phyloP scores from a whole-genome alignment of 2,797 vertebrate genomes.

The Argyrosomus regius region DNA sequence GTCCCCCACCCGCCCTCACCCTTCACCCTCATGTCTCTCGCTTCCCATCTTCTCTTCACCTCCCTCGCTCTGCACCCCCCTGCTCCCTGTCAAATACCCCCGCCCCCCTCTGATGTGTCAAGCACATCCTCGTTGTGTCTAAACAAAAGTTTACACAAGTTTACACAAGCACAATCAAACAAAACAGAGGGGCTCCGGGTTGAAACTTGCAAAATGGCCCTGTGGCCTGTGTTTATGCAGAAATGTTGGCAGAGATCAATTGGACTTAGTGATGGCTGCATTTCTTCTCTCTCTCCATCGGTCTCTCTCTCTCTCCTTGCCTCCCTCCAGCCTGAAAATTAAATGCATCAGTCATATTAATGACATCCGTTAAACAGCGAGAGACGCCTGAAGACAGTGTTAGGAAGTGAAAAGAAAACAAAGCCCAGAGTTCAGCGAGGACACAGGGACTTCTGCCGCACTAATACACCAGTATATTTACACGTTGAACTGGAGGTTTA shows the following conservation, averaged over 20 bases:
- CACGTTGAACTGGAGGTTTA: slow-evolving; percentile 2
- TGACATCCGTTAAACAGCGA: slow-evolving; percentile 31
- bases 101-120: slow-evolving; percentile 53
- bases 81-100: background rate
- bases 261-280: slow-evolving; percentile 63
- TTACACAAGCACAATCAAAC: slow-evolving; percentile 77
- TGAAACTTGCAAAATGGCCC: slow-evolving; percentile 64
- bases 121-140: slow-evolving; percentile 68
- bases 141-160: slow-evolving; percentile 76
- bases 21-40: background rate
- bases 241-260: slow-evolving; percentile 61
- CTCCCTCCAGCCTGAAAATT: slow-evolving; percentile 31
- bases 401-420: slow-evolving; percentile 46
- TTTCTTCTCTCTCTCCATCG: slow-evolving; percentile 35
- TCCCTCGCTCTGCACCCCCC: background rate
- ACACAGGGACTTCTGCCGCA: slow-evolving; percentile 6
- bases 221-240: slow-evolving; percentile 58
- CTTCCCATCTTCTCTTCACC: background rate
- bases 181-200: slow-evolving; percentile 65
- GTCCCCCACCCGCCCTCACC: background rate
- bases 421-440: slow-evolving; percentile 40
- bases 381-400: slow-evolving; percentile 39
- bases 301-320: background rate
- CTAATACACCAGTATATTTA: slow-evolving; percentile 27
- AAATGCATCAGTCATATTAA: slow-evolving; percentile 54